These are phyloP conservation scores for Palythoa heliodiscus DNA, from an alignment of 92 coral and sea anemone genomes.

Conservation along the genomic window DNA sequence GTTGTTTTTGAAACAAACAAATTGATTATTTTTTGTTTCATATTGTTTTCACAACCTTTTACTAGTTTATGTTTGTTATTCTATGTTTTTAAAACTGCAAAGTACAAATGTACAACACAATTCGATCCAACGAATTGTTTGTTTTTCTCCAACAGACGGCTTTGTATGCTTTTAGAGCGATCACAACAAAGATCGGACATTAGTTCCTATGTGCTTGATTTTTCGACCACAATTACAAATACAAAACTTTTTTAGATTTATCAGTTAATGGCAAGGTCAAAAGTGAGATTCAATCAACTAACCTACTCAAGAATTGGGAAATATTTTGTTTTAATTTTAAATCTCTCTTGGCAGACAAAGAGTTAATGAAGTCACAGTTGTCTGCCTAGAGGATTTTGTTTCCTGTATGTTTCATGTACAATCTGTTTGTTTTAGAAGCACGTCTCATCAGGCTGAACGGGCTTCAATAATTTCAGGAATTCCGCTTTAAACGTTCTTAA, in stretches of 20 bases:
- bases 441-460: background rate
- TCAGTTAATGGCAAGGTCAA: background rate
- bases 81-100: no score
- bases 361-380: background rate
- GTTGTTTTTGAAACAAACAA: no score
- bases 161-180: background rate
- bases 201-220: background rate
- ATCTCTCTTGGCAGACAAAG: background rate
- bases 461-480: no score
- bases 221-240: background rate
- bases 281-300: background rate
- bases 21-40: no score
- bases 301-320: background rate
- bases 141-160: background rate
- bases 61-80: no score
- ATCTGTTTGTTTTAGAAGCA: background rate
- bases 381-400: background rate
- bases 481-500: no score
- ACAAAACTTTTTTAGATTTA: background rate
- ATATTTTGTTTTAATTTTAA: background rate
- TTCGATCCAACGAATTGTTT: background rate
- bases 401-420: background rate
- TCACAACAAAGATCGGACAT: background rate
- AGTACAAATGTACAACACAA: no score
- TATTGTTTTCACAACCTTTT: no score